Percentiles rank a stretch among this genome's conserved stretches.
phyloP scores from a whole-genome alignment of 2,113 vertebrate species.

The Hippocampus guttulatus region DNA sequence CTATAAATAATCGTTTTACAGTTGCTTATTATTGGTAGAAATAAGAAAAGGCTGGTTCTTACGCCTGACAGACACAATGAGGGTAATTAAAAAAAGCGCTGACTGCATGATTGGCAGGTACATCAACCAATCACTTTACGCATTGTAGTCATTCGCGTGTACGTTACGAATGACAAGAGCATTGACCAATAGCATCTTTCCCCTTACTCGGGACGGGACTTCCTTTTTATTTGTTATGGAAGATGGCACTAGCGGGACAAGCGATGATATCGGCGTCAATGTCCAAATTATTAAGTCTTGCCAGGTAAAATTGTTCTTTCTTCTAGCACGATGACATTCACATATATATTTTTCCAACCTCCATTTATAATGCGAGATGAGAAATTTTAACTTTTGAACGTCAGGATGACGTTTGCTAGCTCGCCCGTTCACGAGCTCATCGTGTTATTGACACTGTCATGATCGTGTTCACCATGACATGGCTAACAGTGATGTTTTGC shows the following conservation, averaged over 20 bases:
- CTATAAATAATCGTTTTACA: neutral
- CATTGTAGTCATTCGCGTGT: neutral
- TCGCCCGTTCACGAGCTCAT: neutral
- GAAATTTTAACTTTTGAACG: neutral
- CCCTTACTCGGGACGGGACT: neutral
- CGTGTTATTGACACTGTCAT: neutral
- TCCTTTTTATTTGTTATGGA: conserved; percentile 41
- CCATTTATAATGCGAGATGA: neutral
- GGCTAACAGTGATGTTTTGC: neutral
- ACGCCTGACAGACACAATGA: neutral
- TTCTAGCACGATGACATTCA: neutral
- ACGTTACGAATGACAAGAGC: neutral
- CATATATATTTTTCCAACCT: neutral
- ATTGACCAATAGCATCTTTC: conserved; percentile 36
- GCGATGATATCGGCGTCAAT: conserved; percentile 52
- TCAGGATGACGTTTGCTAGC: neutral
- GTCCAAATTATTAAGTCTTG: conserved; percentile 41
- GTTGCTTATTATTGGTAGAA: rapidly evolving
- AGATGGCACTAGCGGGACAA: conserved; percentile 56
- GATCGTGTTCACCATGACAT: neutral
- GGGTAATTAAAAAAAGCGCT: rapidly evolving
- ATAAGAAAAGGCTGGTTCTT: rapidly evolving
- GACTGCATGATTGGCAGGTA: neutral
- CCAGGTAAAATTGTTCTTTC: conserved; percentile 45
- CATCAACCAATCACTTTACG: conserved; percentile 23